Percentiles rank a stretch among this genome's conserved stretches.
Evolutionary conservation across 2,113 vertebrate genomes (phyloP).

Genomic region (Perognathus longimembris): DNA sequence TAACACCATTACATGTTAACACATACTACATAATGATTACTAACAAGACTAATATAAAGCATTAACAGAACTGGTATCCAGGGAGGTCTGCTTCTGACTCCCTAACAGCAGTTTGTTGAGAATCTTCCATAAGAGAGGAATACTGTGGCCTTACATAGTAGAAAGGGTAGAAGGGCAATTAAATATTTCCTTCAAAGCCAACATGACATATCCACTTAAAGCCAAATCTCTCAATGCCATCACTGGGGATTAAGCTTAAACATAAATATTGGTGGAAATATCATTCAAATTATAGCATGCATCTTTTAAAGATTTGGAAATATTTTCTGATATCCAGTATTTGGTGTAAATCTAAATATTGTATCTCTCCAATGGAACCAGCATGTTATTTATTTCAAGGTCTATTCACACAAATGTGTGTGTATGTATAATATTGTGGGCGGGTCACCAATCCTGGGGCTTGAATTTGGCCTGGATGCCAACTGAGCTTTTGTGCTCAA

Average conservation of each 20-base stretch:
- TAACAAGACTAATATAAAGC: neutral
- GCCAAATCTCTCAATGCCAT: neutral
- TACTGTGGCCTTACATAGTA: neutral
- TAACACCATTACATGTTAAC: neutral
- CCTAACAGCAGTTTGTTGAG: too few species aligned
- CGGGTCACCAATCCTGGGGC: too few species aligned
- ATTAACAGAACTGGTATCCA: neutral
- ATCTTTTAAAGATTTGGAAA: slow-evolving; percentile 23
- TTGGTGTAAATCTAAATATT: slow-evolving; percentile 8
- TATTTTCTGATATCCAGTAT: slow-evolving; percentile 42
- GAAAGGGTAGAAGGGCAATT: neutral
- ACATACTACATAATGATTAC: neutral
- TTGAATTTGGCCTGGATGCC: too few species aligned
- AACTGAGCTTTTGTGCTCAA: too few species aligned
- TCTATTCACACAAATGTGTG: neutral
- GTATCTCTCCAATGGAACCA: slow-evolving; percentile 33
- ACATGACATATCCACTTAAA: neutral
- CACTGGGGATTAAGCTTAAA: neutral
- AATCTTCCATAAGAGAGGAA: neutral
- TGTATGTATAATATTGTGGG: too few species aligned
- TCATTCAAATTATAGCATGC: neutral
- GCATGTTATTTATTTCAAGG: slow-evolving; percentile 27
- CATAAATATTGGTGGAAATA: neutral
- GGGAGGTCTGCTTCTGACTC: too few species aligned
- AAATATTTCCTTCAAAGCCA: neutral